Base-by-base conservation (phyloP, 2,888 invertebrate genomes). In the Ferdinandea cuprea region DNA sequence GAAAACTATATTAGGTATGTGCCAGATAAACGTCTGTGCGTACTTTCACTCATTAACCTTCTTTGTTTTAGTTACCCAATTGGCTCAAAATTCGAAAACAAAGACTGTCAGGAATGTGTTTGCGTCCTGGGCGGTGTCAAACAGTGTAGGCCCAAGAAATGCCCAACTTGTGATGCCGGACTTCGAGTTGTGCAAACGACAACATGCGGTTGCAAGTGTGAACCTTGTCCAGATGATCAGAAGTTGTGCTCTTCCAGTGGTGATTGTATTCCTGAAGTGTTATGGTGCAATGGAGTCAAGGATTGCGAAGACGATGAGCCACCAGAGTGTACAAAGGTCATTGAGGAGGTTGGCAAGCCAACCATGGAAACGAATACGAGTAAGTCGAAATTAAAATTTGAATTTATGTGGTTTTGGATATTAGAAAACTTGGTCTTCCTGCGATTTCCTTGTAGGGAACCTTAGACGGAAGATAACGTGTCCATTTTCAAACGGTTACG, bases 271-370 rank as follows among this genome's bases (percentile, higher is more conserved):
- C 92, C 94, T 0, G 92, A 93, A 40, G 91, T 92, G 0, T 91
- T 92, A 9, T 97, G 97, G 96, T 97, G 97, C 88, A 94, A 97
- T 88, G 96, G 96, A 0, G 91, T 96, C 0, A 92, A 93, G 83
- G 95, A 97, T 89, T 97, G 97, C 87, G 94, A 95, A 0, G 96
- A 97, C 87, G 97, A 97, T 89, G 97, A 97, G 90, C 89, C 91
- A 9, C 91, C 93, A 2, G 91, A 93, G 72, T 97, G 97, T 87
- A 87, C 44, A 3, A 77, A 74, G 44, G 25, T 73, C 0, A 71
- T 85, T 13, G 59, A 59, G 85, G 25, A 58, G 13, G 1, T 86
- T 86, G 1, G 87, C 87, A 21, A 85, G 11, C 78, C 83, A 8
- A 63, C 58, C 6, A 73, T 28, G 13, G 78, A 83, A 30, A 69